Base-by-base conservation (phyloP, 2,113 vertebrate genomes). In the Oophaga pumilio region DNA sequence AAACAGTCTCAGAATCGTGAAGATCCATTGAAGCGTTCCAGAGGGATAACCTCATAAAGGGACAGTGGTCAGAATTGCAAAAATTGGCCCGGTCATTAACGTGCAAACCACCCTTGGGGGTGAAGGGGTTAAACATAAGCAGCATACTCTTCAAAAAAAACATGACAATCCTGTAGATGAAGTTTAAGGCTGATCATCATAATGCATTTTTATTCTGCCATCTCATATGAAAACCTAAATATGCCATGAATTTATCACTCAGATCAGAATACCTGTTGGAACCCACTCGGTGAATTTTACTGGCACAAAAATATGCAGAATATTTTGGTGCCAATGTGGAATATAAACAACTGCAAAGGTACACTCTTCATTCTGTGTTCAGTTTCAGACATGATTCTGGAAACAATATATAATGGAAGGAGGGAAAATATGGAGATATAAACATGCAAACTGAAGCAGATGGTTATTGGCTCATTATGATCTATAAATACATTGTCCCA, bases 391-490 rank as follows among this genome's bases (percentile, higher is more conserved):
- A 0, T 22, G 52, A 66, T 24, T 13, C 33, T 68, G 43, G 43
- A 66, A 66, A 68, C 80, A 82, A 82, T 66, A 66, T 9, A 68
- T 43, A 49, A n/a, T 68, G 33, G 10, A 24, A n/a, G 18, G 28
- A 80, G 18, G 8, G 14, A 28, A 80, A 60, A 80, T 60, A 60
- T 59, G 56, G 26, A 26, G 6, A 50, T 82, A 82, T 68, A 82
- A 66, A 24, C 60, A 82, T 82, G 60, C 60, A 82, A 52, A 82
- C 60, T 66, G 57, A 82, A 50, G 80, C 62, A 82, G 60, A 60
- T 82, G 80, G 80, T 82, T 82, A 82, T 82, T 82, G 80, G 62
- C 62, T 82, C 80, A 82, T 82, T 82, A 82, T 66, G 80, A 82
- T 82, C 80, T 82, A 82, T 82, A 82, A 82, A 82, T 82, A 82